These are phyloP conservation scores for Linnaemya tessellans DNA, from an alignment of 2,888 invertebrate genomes.

Conservation along the genomic window DNA sequence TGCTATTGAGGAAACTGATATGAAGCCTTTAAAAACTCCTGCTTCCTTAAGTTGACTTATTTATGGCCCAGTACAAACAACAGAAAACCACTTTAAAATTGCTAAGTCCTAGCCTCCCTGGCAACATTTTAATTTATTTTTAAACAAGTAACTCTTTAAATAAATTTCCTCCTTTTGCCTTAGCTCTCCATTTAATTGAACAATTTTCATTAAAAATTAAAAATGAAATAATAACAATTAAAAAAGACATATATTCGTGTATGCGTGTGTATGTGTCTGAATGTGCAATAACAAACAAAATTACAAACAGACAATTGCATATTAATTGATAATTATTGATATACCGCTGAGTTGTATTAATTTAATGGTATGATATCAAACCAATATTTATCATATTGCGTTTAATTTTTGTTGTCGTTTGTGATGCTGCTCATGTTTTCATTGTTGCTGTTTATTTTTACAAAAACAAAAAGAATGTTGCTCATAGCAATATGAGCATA, in stretches of 20 bases:
- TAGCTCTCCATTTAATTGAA: neutral
- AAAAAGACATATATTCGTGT: neutral
- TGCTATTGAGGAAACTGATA: too few relatives aligned
- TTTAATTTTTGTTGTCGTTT: constrained; percentile 62
- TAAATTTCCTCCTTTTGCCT: neutral
- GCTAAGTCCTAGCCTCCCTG: neutral
- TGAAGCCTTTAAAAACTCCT: too few relatives aligned
- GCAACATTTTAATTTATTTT: neutral
- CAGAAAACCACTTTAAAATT: too few relatives aligned
- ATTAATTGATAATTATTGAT: constrained; percentile 72
- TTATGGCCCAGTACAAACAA: too few relatives aligned
- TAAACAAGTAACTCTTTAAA: neutral
- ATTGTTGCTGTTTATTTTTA: constrained; percentile 45
- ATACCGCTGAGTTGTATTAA: constrained; percentile 70
- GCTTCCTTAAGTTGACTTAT: too few relatives aligned
- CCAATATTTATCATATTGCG: constrained; percentile 65
- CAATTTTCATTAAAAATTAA: constrained; percentile 63
- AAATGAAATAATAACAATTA: constrained; percentile 57
- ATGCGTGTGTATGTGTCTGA: neutral
- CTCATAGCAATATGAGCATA: constrained; percentile 49
- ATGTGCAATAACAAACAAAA: constrained; percentile 7
- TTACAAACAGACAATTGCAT: constrained; percentile 67
- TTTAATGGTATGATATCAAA: constrained; percentile 67
- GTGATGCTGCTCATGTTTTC: constrained; percentile 45
- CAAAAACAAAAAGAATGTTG: constrained; percentile 42